Conservation (phyloP, 2,888 invertebrate genomes). For the Drosophila atripex region DNA sequence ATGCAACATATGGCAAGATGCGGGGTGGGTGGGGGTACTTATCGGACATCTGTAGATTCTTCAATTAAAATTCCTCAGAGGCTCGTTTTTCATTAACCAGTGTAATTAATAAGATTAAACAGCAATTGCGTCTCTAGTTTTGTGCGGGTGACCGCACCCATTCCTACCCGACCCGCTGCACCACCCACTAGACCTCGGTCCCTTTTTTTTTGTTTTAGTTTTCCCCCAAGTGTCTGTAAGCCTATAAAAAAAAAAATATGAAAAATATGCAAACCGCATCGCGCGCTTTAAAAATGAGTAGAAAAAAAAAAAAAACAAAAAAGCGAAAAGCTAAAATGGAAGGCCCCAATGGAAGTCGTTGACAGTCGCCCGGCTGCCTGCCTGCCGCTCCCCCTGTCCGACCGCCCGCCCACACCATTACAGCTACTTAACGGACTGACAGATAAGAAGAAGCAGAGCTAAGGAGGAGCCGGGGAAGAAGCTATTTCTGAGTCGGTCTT, state of each 20-base stretch:
- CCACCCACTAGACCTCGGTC: conserved; percentile 5
- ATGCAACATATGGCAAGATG: conserved; percentile 45
- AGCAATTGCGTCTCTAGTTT: conserved; percentile 67
- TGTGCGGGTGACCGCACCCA: conserved; percentile 73
- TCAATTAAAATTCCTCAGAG: conserved; percentile 70
- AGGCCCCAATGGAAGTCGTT: conserved; percentile 50
- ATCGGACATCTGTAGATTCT: conserved; percentile 49
- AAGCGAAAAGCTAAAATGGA: conserved; percentile 50
- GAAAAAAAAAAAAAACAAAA: conserved; percentile 36
- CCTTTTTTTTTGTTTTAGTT: conserved; percentile 6
- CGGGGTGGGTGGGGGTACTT: conserved; percentile 21
- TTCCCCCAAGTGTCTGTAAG: conserved; percentile 23
- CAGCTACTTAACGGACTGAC: conserved; percentile 52
- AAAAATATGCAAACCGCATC: conserved; percentile 78
- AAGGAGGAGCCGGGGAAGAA: conserved; percentile 6
- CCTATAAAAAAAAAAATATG: conserved; percentile 47
- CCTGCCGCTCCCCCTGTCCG: background rate
- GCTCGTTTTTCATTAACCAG: conserved; percentile 67
- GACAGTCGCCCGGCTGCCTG: conserved; percentile 38
- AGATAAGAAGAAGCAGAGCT: conserved; percentile 40
- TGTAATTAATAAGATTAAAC: conserved; percentile 79
- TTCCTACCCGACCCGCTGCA: conserved; percentile 44
- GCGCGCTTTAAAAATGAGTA: conserved; percentile 50
- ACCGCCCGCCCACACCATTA: conserved; percentile 33
- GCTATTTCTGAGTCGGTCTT: conserved; percentile 40